A percentile compares a stretch with the other conserved stretches of the same genome.
Conservation (phyloP, 2,888 invertebrate species). For the Tetheella fluctuosa region DNA sequence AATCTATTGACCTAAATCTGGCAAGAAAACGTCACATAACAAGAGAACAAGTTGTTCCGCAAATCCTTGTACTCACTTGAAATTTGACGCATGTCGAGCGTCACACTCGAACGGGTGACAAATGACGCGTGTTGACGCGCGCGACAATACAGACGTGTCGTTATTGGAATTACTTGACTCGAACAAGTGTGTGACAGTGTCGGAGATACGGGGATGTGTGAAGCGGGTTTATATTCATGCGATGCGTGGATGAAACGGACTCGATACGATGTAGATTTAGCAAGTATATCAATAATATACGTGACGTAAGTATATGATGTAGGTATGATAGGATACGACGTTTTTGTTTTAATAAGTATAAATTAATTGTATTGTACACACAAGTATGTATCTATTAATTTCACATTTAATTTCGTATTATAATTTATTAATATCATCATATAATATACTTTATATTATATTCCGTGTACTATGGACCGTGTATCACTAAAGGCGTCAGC, state of each 20-base stretch:
- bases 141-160: conserved; percentile 31
- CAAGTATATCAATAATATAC: no score
- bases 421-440: no score
- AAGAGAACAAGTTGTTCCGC: conserved; percentile 2
- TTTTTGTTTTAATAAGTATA: no score
- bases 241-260: background rate
- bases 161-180: conserved; percentile 39
- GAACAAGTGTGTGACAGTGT: conserved; percentile 24
- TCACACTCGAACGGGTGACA: conserved; percentile 41
- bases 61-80: conserved; percentile 12
- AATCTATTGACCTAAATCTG: conserved; percentile 6
- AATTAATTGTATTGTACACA: no score
- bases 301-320: no score
- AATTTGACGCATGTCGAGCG: conserved; percentile 16
- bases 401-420: no score
- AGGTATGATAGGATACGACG: no score
- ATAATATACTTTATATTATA: no score
- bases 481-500: no score
- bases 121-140: conserved; percentile 46
- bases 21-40: conserved; percentile 5
- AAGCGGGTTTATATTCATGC: conserved; percentile 10
- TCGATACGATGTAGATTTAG: background rate
- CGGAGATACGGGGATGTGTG: background rate
- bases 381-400: no score
- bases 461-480: no score